Evolutionary conservation across 64 coral and sea anemone genomes (phyloP).

Genomic region (Cladopsammia gracilis): DNA sequence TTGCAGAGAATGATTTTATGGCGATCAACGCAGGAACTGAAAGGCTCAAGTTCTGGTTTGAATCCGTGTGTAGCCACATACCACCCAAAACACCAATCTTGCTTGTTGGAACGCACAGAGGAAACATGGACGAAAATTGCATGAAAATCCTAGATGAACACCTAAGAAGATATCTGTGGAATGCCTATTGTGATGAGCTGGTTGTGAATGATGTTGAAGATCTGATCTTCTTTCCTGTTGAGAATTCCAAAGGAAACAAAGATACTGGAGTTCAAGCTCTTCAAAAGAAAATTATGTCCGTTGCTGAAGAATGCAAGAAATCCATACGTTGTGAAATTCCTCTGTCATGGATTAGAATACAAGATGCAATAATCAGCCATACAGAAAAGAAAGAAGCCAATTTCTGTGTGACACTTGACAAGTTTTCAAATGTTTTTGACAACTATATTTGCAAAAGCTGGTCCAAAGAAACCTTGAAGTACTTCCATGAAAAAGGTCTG

Average conservation of each 20-base stretch:
- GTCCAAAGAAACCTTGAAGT: slow-evolving; percentile 69
- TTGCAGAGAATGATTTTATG: slow-evolving; percentile 18
- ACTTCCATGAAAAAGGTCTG: slow-evolving; percentile 79
- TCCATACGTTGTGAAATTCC: slow-evolving; percentile 20
- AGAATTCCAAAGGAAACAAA: slow-evolving; percentile 45
- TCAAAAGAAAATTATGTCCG: slow-evolving; percentile 15
- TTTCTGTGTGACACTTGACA: slow-evolving; percentile 57
- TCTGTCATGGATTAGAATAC: slow-evolving; percentile 79
- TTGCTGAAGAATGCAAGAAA: slow-evolving; percentile 36
- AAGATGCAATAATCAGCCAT: slow-evolving; percentile 56
- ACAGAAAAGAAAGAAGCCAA: not conserved
- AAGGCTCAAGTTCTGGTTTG: slow-evolving; percentile 71
- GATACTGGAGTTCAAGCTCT: slow-evolving; percentile 56
- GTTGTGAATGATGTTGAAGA: slow-evolving; percentile 23
- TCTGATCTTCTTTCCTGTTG: slow-evolving; percentile 64
- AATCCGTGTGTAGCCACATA: slow-evolving; percentile 65
- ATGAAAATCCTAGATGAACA: slow-evolving; percentile 5
- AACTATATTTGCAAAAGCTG: slow-evolving; percentile 7
- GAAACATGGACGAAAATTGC: not conserved
- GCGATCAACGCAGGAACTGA: not conserved
- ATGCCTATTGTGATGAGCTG: slow-evolving; percentile 25
- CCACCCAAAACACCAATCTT: slow-evolving; percentile 50
- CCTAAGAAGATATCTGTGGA: slow-evolving; percentile 37
- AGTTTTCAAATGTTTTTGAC: slow-evolving; percentile 41
- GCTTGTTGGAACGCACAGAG: slow-evolving; percentile 79